Percentiles rank a stretch among this genome's conserved stretches.
These are phyloP conservation scores for Alosa sapidissima DNA, from an alignment of 2,797 vertebrate genomes.

Conservation along the genomic window DNA sequence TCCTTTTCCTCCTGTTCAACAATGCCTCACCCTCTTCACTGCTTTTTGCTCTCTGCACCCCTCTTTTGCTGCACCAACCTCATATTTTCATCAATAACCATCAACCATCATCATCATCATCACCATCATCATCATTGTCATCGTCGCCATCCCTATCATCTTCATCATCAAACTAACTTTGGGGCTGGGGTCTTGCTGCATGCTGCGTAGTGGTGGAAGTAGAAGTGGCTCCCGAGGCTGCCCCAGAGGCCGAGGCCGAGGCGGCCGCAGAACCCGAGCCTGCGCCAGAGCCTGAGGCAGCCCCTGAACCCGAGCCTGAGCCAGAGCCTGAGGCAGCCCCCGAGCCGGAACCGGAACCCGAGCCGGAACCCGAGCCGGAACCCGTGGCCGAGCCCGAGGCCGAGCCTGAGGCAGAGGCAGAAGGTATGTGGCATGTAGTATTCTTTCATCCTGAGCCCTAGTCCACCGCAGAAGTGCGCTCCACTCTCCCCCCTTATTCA, in stretches of 20 bases:
- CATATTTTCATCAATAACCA: neutral
- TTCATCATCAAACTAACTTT: constrained; percentile 57
- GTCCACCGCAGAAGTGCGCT: constrained; percentile 43
- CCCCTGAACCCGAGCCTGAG: constrained; percentile 53
- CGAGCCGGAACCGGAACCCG: constrained; percentile 56
- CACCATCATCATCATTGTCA: constrained; percentile 2
- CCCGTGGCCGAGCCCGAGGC: neutral
- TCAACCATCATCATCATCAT: neutral
- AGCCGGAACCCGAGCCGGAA: constrained; percentile 50
- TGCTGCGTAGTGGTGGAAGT: constrained; percentile 80
- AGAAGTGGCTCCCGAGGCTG: constrained; percentile 67
- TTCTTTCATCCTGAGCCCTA: constrained; percentile 61
- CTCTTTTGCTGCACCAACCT: constrained; percentile 6
- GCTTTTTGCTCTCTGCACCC: constrained; percentile 28
- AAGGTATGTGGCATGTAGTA: constrained; percentile 83
- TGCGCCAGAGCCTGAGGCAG: constrained; percentile 53
- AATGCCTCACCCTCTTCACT: constrained; percentile 28
- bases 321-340: constrained; percentile 67
- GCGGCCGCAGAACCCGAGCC: constrained; percentile 55
- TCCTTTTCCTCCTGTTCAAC: constrained; percentile 40
- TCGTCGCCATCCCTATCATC: constrained; percentile 52
- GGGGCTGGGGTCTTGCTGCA: constrained; percentile 65
- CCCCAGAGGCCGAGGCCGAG: constrained; percentile 66
- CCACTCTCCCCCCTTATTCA: constrained; percentile 27
- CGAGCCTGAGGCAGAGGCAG: constrained; percentile 50